Evolutionary conservation across 2,797 vertebrate genomes (phyloP), one percentile per base, ranked within the genome.

Genomic region (Hippoglossus hippoglossus): DNA sequence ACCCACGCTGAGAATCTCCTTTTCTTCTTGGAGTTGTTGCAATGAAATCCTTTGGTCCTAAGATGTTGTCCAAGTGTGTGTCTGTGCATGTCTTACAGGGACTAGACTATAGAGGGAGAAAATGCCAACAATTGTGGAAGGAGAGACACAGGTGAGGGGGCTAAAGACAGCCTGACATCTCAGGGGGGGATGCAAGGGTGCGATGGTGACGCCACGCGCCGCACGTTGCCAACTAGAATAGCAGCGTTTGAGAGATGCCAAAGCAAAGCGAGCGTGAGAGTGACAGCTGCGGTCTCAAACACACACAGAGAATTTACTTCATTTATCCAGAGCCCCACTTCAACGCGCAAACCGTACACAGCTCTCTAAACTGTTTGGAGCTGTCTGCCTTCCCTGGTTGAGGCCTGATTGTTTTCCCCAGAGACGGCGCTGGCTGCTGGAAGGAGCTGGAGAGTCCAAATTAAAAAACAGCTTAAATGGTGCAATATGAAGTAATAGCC

Each of bases 401-500:
- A 81, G 73, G 75, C 18, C 80, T 74, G 66, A 82, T 79, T 80
- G 70, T 85, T 75, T 62, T 92, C 91, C 89, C 87, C 66, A 52
- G 91, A 89, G 92, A 92, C 60, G 46, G 57, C 6, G 62, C 67
- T 26, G 76, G 73, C 83, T 88, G 73, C 79, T 70, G 72, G 83
- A 87, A 83, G 67, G 71, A 86, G 78, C 81, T 52, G 67, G 63
- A 80, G 85, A 91, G 84, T 83, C 87, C 84, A 87, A 90, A 92
- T 91, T 89, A 91, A 87, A 57, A 92, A 91, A 89, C 88, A 82
- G 75, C 83, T 83, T 89, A 91, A 93, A 89, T 93, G 93, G 89
- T 89, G 91, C 91, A 93, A 93, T 91, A 91, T 85, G 87, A 83
- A 90, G 93, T 91, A 92, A 93, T 88, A 88, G 83, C 79, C 80